Conservation (phyloP, 2,888 invertebrate genomes). For the Lasioglossum malachurum region DNA sequence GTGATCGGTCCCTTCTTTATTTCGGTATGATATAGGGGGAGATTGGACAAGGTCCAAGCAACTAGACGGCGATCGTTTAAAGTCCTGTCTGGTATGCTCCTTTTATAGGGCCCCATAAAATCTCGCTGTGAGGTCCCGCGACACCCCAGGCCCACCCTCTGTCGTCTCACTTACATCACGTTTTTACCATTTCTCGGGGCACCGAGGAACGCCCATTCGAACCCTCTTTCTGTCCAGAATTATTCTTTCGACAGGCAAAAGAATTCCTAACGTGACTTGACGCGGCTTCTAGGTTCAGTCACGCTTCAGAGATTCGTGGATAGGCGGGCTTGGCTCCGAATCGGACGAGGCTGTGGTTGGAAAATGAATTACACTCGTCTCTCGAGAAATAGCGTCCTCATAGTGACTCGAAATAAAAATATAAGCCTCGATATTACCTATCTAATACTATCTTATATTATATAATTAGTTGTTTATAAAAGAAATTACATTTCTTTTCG, state of each 20-base stretch:
- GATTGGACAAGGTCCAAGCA: conserved; percentile 62
- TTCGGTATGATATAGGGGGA: conserved; percentile 61
- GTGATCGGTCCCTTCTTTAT: conserved; percentile 51
- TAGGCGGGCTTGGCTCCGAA: conserved; percentile 18
- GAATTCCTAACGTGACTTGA: conserved; percentile 61
- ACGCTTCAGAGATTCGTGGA: conserved; percentile 43
- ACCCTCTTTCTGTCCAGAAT: conserved; percentile 34
- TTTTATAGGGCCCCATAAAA: conserved; percentile 78
- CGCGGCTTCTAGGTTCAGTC: conserved; percentile 42
- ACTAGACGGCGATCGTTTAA: conserved; percentile 64
- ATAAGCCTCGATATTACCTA: too few relatives aligned
- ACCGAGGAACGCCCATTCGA: conserved; percentile 53
- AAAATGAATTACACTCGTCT: not conserved
- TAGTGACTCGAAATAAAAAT: not conserved
- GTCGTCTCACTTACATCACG: conserved; percentile 60
- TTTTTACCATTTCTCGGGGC: conserved; percentile 62
- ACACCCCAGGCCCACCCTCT: conserved; percentile 55
- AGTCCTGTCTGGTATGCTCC: conserved; percentile 68
- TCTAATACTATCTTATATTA: not conserved
- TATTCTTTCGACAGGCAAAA: conserved; percentile 49
- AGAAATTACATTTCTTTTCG: not conserved
- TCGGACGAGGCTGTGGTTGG: not conserved
- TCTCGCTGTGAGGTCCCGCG: conserved; percentile 75
- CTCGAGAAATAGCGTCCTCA: not conserved
- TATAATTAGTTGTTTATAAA: not conserved